These are phyloP conservation scores for Tachypleus tridentatus DNA, from an alignment of 1,140 invertebrate species.

Conservation along the genomic window DNA sequence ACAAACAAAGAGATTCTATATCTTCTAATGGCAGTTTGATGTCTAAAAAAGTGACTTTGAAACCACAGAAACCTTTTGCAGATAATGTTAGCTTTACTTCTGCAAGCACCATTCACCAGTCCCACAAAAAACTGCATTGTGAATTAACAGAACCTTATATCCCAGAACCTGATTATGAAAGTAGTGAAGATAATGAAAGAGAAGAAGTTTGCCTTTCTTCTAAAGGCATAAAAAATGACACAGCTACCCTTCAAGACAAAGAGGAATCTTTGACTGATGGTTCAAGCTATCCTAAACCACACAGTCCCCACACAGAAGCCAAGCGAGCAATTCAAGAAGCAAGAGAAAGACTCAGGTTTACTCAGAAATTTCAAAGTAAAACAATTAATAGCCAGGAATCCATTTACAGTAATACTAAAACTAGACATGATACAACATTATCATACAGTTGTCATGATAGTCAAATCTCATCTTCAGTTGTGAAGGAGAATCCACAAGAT, in stretches of 20 bases:
- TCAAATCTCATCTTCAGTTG: too few species aligned
- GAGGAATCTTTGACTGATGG: conserved; percentile 2
- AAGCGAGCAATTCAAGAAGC: conserved; percentile 21
- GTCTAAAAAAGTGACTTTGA: conserved; percentile 14
- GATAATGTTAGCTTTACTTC: conserved; percentile 9
- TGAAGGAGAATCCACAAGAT: too few species aligned
- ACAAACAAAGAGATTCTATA: conserved; percentile 17
- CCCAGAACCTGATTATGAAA: conserved; percentile 73
- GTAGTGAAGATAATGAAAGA: conserved; percentile 25
- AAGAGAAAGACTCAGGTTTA: conserved; percentile 14
- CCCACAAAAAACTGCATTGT: conserved; percentile 13
- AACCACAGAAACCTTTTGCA: conserved; percentile 13
- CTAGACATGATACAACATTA: not conserved
- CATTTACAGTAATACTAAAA: too few species aligned
- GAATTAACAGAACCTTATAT: conserved; percentile 48
- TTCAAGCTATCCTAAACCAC: not conserved
- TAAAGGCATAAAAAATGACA: conserved; percentile 11
- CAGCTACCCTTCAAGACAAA: conserved; percentile 1
- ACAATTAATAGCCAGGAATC: not conserved
- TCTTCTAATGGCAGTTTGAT: conserved; percentile 18
- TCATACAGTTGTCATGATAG: too few species aligned
- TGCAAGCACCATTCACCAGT: conserved; percentile 14
- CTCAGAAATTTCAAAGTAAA: conserved; percentile 16
- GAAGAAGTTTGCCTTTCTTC: conserved; percentile 9
- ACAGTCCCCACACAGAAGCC: conserved; percentile 20